Percentiles rank a stretch among this genome's conserved stretches.
Evolutionary conservation across 53 echinoderm and acorn worm species (phyloP).

Genomic region (Echinarachnius parma): DNA sequence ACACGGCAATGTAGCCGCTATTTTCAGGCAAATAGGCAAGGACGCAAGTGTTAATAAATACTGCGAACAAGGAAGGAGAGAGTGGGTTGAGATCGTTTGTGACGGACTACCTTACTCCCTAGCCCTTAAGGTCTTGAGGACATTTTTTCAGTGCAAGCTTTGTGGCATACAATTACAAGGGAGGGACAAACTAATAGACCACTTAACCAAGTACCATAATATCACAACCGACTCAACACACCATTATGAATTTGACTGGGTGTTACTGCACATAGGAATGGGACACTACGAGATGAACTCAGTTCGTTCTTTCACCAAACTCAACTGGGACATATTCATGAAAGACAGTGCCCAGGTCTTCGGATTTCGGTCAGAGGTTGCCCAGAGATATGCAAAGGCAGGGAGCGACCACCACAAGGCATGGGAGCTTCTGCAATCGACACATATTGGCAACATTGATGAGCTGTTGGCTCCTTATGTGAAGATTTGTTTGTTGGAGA

Average conservation of each 20-base stretch:
- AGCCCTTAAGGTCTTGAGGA: background rate
- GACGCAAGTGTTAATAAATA: background rate
- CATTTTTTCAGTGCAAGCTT: background rate
- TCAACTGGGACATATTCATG: conserved; percentile 59
- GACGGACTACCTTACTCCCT: conserved; percentile 3
- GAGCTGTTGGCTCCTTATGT: conserved; percentile 60
- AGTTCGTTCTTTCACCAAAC: conserved; percentile 45
- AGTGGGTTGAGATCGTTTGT: conserved; percentile 9
- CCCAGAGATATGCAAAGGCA: conserved; percentile 55
- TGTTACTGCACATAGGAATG: conserved; percentile 26
- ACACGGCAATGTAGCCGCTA: background rate
- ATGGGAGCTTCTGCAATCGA: conserved; percentile 57
- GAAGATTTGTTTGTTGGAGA: conserved; percentile 10
- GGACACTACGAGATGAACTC: conserved; percentile 67
- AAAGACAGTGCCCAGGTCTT: conserved; percentile 47
- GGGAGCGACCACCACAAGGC: conserved; percentile 57
- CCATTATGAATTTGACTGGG: background rate
- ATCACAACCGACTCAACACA: background rate
- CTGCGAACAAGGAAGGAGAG: background rate
- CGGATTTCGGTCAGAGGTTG: conserved; percentile 44
- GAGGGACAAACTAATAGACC: no score
- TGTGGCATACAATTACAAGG: background rate
- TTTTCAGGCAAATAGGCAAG: background rate
- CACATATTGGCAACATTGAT: conserved; percentile 34
- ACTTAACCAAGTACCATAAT: no score